Evolutionary conservation across 2,113 vertebrate genomes (phyloP), one percentile per base, ranked within the genome.

Genomic region (Cavia porcellus): DNA sequence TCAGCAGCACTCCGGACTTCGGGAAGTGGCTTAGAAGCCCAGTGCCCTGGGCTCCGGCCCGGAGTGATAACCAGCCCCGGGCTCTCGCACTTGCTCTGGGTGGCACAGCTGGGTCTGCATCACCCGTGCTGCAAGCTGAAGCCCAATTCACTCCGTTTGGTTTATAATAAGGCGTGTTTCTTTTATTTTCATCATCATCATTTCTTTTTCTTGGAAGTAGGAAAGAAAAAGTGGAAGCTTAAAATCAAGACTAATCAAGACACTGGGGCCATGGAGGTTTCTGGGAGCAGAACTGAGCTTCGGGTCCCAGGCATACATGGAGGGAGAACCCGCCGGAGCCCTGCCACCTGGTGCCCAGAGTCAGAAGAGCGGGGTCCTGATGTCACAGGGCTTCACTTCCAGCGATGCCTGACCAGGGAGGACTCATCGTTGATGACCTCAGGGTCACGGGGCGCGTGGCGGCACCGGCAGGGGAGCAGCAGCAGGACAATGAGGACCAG

Each of bases 401-500:
- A 99, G 45, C 99, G 99, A 90, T 99, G 99, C 38, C 99, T 99
- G 62, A 99, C 99, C 5, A 99, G 99, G 0, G 99, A 99, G 22
- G 99, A 99, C 96, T 99, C 99, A 0, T 99, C 99, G 0, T 99
- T 99, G 89, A 99, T 99, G 59, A 99, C 99, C 13, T 99, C 99
- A 0, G 97, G 98, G 88, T 98, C 96, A 0, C 98, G 98, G 84
- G 98, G 96, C 1, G 84, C 24, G 81, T 94, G 97, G 50, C 96
- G 98, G 77, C 98, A 98, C 38, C 96, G 98, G 4, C 97, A 96
- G 0, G 99, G 99, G 86, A 99, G 93, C 1, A 99, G 97, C 80
- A 99, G 99, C 95, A 99, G 97, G 62, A 99, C 55, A 81, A 99
- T 74, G 32, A 99, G 98, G 12, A 99, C 45, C 4, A 99, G 98